Percentiles rank a stretch among this genome's conserved stretches.
These are phyloP conservation scores for Neolamprologus toae DNA, from an alignment of 2,113 vertebrate genomes.

Conservation along the genomic window DNA sequence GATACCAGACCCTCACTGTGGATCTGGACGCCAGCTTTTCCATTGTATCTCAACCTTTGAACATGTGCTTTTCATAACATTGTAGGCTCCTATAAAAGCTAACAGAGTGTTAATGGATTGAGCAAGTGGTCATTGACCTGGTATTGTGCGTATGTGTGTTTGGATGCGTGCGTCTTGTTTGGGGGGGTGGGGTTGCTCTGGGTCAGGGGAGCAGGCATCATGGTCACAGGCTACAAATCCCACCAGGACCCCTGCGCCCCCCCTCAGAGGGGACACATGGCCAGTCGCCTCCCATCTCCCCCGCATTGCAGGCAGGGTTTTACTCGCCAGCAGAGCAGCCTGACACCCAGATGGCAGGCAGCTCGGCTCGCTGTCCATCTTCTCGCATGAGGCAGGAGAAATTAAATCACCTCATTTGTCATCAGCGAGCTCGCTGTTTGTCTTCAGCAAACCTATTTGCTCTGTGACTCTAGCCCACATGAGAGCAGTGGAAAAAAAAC, in stretches of 20 bases:
- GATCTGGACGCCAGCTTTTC: background rate
- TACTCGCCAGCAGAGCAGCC: constrained; percentile 46
- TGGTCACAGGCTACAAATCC: constrained; percentile 58
- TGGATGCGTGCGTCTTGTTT: constrained; percentile 6
- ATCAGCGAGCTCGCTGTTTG: background rate
- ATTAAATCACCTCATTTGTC: constrained; percentile 12
- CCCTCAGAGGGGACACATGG: constrained; percentile 53
- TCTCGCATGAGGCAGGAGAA: background rate
- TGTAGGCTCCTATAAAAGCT: constrained; percentile 23
- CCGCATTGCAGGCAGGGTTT: constrained; percentile 32
- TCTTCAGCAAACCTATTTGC: background rate
- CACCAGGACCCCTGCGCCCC: constrained; percentile 31
- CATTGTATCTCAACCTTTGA: constrained; percentile 1
- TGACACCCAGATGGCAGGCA: constrained; percentile 52
- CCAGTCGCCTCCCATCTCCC: constrained; percentile 29
- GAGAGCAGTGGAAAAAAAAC: background rate
- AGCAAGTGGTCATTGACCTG: constrained; percentile 40
- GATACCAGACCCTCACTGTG: background rate
- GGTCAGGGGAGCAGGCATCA: constrained; percentile 52
- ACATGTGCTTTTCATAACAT: constrained; percentile 25
- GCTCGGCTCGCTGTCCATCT: background rate
- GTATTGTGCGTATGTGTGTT: constrained; percentile 41
- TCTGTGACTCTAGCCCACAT: background rate
- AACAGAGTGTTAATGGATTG: constrained; percentile 31
- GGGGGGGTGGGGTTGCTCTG: constrained; percentile 32